Evolutionary conservation across 2,113 vertebrate genomes (phyloP), one percentile per base, ranked within the genome.

Genomic region (Dromaius novaehollandiae): DNA sequence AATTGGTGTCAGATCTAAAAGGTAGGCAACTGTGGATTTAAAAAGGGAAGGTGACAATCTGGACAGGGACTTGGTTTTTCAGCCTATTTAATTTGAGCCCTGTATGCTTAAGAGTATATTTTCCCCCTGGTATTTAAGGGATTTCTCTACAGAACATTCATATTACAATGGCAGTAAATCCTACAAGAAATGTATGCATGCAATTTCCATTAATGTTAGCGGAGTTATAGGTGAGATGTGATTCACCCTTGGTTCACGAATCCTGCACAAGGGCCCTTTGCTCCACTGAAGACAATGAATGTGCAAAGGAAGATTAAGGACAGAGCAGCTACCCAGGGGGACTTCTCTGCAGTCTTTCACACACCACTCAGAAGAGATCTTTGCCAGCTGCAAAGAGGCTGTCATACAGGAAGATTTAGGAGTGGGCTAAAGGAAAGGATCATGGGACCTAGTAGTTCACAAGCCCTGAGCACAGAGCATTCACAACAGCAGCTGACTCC

Each of bases 401-500:
- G 64, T 11, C 53, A 36, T 0, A 63, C 0, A 61, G 48, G 13
- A 89, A 64, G 58, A 80, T 42, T 6, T 26, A 80, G 50, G 48
- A 92, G 79, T 12, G 40, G n/a, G 9, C 16, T 24, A n/a, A 7
- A 15, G 65, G 36, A 69, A 34, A 32, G 19, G 38, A 66, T 48
- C 20, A 42, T 2, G 20, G 21, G 40, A 69, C 6, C 24, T 40
- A 82, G 69, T 48, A 64, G 25, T 7, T 38, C 42, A 34, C 36
- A 65, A n/a, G 53, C 79, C n/a, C 77, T 8, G 48, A 69, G 63
- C 61, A 91, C 18, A 7, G 10, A 71, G 78, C 53, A 25, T 7
- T 42, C 22, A 21, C 22, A 53, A 13, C 22, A 76, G 70, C 0
- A 0, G 13, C 25, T 7, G 13, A 48, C 20, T 44, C 44, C 61